These are phyloP conservation scores for Brachypalpus laphriformis DNA, from an alignment of 2,888 invertebrate species.

Conservation along the genomic window DNA sequence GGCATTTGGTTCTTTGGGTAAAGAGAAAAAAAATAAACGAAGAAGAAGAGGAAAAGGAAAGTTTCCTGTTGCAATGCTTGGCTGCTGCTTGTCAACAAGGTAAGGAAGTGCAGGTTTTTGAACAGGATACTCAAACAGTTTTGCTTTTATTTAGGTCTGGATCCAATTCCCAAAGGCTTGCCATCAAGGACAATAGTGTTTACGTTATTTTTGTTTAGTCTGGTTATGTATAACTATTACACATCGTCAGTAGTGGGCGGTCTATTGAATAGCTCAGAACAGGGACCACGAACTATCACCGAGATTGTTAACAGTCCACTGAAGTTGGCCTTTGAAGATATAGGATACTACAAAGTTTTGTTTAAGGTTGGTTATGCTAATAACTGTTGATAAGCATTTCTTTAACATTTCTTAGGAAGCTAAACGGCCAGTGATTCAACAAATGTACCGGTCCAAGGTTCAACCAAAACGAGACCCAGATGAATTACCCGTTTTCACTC, in stretches of 20 bases:
- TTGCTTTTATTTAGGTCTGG: slow-evolving; percentile 76
- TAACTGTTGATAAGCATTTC: not conserved
- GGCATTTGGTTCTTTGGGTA: slow-evolving; percentile 77
- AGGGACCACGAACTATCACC: slow-evolving; percentile 79
- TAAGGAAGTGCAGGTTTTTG: slow-evolving; percentile 26
- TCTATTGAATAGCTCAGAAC: slow-evolving; percentile 78
- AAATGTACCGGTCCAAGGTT: slow-evolving; percentile 78
- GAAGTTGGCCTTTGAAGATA: slow-evolving; percentile 81
- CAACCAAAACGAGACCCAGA: slow-evolving; percentile 74
- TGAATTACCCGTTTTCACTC: slow-evolving; percentile 78
- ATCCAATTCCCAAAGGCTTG: slow-evolving; percentile 77
- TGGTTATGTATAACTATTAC: slow-evolving; percentile 81
- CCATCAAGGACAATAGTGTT: slow-evolving; percentile 78
- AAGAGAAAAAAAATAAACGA: slow-evolving; percentile 10
- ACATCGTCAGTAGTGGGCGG: slow-evolving; percentile 82
- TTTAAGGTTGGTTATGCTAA: slow-evolving; percentile 77
- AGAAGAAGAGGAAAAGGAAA: slow-evolving; percentile 11
- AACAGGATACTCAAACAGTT: not conserved
- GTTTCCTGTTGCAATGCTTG: slow-evolving; percentile 76
- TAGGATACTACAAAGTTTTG: slow-evolving; percentile 81
- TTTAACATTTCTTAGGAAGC: slow-evolving; percentile 76
- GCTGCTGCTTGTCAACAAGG: slow-evolving; percentile 80
- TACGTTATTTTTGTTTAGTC: slow-evolving; percentile 78
- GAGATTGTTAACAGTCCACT: slow-evolving; percentile 79
- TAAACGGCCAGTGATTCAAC: slow-evolving; percentile 75